A percentile compares a stretch with the other conserved stretches of the same genome.
These are phyloP conservation scores for Amphipoea oculea DNA, from an alignment of 2,888 invertebrate genomes.

Conservation along the genomic window DNA sequence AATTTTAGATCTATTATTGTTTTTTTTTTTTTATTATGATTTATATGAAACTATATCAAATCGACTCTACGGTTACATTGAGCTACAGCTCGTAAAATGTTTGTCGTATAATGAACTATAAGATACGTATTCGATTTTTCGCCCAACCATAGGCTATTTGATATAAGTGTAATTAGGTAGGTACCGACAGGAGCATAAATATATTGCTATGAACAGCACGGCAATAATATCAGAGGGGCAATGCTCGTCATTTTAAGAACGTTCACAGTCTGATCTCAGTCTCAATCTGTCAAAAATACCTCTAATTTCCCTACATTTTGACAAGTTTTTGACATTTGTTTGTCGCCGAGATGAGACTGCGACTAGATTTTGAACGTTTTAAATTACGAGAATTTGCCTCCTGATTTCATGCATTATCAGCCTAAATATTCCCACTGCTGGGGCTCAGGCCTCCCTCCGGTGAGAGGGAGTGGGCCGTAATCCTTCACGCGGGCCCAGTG, in stretches of 20 bases:
- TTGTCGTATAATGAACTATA: background rate
- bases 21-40: conserved; percentile 15
- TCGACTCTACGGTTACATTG: conserved; percentile 16
- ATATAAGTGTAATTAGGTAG: conserved; percentile 26
- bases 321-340: too few species aligned
- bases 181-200: background rate
- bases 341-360: too few species aligned
- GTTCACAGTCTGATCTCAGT: too few species aligned
- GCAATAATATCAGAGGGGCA: background rate
- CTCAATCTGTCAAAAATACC: too few species aligned
- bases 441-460: background rate
- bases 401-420: background rate
- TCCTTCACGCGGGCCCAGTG: too few species aligned
- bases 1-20: conserved; percentile 38
- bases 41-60: conserved; percentile 21
- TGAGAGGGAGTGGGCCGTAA: background rate
- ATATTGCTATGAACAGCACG: background rate
- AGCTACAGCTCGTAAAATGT: conserved; percentile 25
- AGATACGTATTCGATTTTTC: conserved; percentile 11
- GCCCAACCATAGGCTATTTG: conserved; percentile 41
- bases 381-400: too few species aligned
- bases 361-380: too few species aligned
- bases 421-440: background rate
- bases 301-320: too few species aligned
- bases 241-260: too few species aligned